Conservation (phyloP, 2,797 vertebrate species). For the Gambusia yucatana region DNA sequence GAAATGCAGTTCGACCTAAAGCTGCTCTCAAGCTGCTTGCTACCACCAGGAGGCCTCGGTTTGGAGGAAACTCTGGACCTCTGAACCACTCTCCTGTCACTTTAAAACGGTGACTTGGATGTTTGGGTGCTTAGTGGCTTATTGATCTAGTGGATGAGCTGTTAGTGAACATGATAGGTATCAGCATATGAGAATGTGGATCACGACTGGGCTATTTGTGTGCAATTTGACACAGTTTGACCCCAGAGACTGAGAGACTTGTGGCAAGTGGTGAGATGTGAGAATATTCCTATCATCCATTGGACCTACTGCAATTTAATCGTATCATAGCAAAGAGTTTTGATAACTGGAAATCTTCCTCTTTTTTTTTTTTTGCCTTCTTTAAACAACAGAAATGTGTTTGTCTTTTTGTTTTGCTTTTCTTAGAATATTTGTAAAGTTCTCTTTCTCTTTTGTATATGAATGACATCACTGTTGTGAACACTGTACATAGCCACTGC, state of each 20-base stretch:
- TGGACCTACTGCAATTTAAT: conserved; percentile 73
- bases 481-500: conserved; percentile 83
- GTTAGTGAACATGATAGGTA: conserved; percentile 31
- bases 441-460: conserved; percentile 84
- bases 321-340: conserved; percentile 66
- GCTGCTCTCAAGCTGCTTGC: conserved; percentile 50
- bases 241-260: conserved; percentile 4
- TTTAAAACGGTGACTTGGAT: conserved; percentile 51
- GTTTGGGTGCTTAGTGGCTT: conserved; percentile 30
- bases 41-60: conserved; percentile 63
- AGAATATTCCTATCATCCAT: conserved; percentile 50
- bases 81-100: conserved; percentile 64
- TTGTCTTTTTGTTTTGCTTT: conserved; percentile 69
- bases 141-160: conserved; percentile 29
- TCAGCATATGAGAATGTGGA: conserved; percentile 40
- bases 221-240: conserved; percentile 30
- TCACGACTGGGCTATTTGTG: conserved; percentile 34
- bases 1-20: conserved; percentile 71
- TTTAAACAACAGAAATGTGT: conserved; percentile 58
- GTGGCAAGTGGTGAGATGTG: conserved; percentile 2
- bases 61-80: conserved; percentile 48
- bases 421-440: conserved; percentile 77
- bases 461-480: conserved; percentile 80
- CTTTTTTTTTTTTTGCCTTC: conserved; percentile 64
- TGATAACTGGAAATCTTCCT: conserved; percentile 70